These are phyloP conservation scores for Natrix natrix DNA, from an alignment of 2,797 vertebrate genomes.

Conservation along the genomic window DNA sequence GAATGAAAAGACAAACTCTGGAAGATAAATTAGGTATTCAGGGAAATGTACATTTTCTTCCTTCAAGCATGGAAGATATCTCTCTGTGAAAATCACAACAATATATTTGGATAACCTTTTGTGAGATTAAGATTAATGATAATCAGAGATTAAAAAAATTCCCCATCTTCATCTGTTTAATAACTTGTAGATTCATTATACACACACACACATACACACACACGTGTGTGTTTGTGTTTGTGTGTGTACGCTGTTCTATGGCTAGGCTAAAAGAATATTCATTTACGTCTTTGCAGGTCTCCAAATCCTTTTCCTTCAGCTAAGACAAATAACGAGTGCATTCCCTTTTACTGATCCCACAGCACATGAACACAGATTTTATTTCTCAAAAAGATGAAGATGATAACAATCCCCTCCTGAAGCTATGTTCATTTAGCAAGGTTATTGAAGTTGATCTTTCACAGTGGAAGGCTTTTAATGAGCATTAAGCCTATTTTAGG, in stretches of 20 bases:
- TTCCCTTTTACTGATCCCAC: background rate
- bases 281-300: background rate
- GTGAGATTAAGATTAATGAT: background rate
- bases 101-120: background rate
- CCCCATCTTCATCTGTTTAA: background rate
- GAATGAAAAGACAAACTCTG: background rate
- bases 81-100: background rate
- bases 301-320: background rate
- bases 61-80: background rate
- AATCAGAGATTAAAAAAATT: background rate
- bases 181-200: background rate
- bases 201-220: no score
- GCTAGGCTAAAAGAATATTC: background rate
- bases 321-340: background rate
- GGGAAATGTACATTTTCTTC: background rate
- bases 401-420: background rate
- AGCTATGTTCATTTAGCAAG: background rate
- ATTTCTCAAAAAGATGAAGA: background rate
- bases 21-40: background rate
- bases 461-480: background rate
- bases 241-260: background rate
- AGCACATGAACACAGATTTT: background rate
- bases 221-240: no score
- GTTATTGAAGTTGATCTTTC: background rate
- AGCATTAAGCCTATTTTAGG: background rate